A percentile compares a stretch with the other conserved stretches of the same genome.
These are phyloP conservation scores for honey bee (Apis mellifera) DNA, from an alignment of 1,140 invertebrate genomes.

Conservation along the genomic window Amel_HAv3.1 CM009936.2:7911001-7911500, in stretches of 20 bases:
- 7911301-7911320: too few relatives aligned
- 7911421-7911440: too few relatives aligned
- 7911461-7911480: neutral
- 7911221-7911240: neutral
- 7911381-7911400: too few relatives aligned
- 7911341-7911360: too few relatives aligned
- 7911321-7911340: too few relatives aligned
- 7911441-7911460: neutral
- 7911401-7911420: too few relatives aligned
- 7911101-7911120: neutral
- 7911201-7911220: neutral
- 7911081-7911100: neutral
- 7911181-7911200: neutral
- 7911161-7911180: constrained; percentile 35
- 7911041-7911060: neutral
- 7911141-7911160: constrained; percentile 2
- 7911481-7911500: neutral
- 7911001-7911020: too few relatives aligned
- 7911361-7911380: too few relatives aligned
- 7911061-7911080: neutral
- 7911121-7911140: neutral
- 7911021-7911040: too few relatives aligned
- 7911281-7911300: too few relatives aligned
- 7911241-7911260: neutral
- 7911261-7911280: too few relatives aligned